phyloP scores from a whole-genome alignment of 1,140 invertebrate genomes.

The Cepaea nemoralis region DNA sequence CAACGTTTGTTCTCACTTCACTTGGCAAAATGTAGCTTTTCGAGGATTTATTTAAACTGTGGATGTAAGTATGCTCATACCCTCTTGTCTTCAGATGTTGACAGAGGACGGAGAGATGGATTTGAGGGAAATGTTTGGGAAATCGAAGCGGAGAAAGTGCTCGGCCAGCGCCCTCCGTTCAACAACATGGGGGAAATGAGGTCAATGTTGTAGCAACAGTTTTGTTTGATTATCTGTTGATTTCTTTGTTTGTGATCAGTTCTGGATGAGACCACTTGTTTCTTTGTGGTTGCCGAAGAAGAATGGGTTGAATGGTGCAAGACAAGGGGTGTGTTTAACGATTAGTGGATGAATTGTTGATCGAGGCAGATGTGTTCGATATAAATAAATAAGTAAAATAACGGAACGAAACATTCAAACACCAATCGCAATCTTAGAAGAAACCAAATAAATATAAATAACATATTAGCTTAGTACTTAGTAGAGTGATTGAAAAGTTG shows the following conservation, averaged over 20 bases:
- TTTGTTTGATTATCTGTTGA: neutral
- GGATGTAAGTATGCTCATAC: constrained; percentile 18
- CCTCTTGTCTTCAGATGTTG: neutral
- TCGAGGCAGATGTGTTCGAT: too few relatives aligned
- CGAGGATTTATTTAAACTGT: neutral
- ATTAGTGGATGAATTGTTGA: too few relatives aligned
- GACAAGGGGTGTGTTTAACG: too few relatives aligned
- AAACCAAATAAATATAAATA: too few relatives aligned
- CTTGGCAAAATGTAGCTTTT: constrained; percentile 12
- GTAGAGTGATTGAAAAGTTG: too few relatives aligned
- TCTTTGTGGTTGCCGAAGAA: too few relatives aligned
- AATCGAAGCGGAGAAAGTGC: neutral
- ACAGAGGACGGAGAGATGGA: neutral
- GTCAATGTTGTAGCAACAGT: constrained; percentile 1
- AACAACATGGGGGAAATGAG: constrained; percentile 8
- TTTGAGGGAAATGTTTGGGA: neutral
- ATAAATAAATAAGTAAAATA: too few relatives aligned
- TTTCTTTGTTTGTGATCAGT: neutral
- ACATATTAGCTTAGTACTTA: too few relatives aligned
- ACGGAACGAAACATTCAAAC: too few relatives aligned
- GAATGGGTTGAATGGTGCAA: too few relatives aligned
- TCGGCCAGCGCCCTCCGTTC: constrained; percentile 33
- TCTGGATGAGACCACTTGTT: too few relatives aligned
- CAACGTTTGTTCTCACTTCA: constrained; percentile 16
- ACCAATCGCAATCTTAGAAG: too few relatives aligned